A percentile compares a stretch with the other conserved stretches of the same genome.
Evolutionary conservation across 64 coral and sea anemone genomes (phyloP).

Genomic region (Pachyseris speciosa): DNA sequence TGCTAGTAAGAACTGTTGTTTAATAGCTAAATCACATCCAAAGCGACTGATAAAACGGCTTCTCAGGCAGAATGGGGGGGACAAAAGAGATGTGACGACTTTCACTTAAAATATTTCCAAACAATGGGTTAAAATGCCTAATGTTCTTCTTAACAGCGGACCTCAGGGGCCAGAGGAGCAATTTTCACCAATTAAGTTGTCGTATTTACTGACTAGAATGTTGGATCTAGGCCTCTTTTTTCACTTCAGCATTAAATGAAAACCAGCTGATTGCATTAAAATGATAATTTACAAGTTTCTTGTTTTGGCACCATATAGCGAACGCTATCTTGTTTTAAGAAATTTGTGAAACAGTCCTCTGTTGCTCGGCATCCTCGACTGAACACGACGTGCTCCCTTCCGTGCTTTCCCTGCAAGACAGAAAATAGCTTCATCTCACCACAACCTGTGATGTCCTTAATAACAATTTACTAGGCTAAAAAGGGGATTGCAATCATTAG

Average conservation of each 20-base stretch:
- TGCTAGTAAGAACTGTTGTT: neutral
- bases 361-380: neutral
- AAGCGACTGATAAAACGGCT: neutral
- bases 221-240: neutral
- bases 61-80: neutral
- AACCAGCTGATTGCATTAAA: neutral
- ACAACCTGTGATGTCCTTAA: neutral
- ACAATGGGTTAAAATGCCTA: neutral
- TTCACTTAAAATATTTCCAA: neutral
- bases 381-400: too few species aligned
- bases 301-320: neutral
- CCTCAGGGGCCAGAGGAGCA: neutral
- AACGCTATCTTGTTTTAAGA: neutral
- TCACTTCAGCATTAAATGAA: neutral
- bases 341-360: neutral
- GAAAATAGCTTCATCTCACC: neutral
- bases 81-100: neutral
- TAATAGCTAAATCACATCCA: neutral
- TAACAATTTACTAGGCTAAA: neutral
- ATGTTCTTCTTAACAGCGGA: neutral
- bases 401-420: neutral
- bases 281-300: neutral
- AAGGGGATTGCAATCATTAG: too few species aligned
- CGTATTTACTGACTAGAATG: too few species aligned
- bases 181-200: slow-evolving; percentile 11